Base-by-base conservation (phyloP, 2,113 vertebrate genomes). In the Hemiscyllium ocellatum region DNA sequence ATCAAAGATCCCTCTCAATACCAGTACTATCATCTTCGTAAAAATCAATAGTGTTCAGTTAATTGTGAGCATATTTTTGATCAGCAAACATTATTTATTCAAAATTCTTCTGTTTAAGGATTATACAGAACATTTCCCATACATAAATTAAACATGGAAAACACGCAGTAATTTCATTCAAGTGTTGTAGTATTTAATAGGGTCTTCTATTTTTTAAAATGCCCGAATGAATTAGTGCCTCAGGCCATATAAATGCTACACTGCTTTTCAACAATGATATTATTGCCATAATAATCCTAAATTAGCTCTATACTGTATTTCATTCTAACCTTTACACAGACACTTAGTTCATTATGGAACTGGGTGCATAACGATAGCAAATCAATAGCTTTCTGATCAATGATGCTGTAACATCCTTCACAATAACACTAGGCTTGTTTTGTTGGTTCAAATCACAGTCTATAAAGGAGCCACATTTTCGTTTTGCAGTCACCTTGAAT, bases 401-500 rank as follows among this genome's bases (percentile, higher is more conserved):
- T 96, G 87, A 50, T 47, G 50, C 61, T 85, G 96, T 94, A 96
- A 96, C 96, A 96, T 96, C 96, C 96, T 96, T 97, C 96, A 96
- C 96, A 97, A 97, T 97, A 96, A 96, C 96, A 96, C 72, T 95
- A 87, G 80, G 66, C 66, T 70, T 72, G 47, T 76, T 95, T 72
- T 15, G 69, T 72, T 72, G 37, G 68, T 50, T 95, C 68, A 50
- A 72, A 47, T 42, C 26, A 29, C 69, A 70, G 47, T 26, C 26
- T 95, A 33, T 50, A 52, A 93, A 95, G 94, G 69, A 47, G 42
- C 94, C 24, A 72, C 94, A 95, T 70, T 72, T 95, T 69, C 33
- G 68, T 33, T 42, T 95, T 52, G 69, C 94, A 95, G 69, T 70
- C 94, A 95, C 94, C 94, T 95, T 95, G 94, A 52, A 72, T 15